These are phyloP conservation scores for Anastrepha obliqua DNA, from an alignment of 1,140 invertebrate genomes.

Conservation along the genomic window DNA sequence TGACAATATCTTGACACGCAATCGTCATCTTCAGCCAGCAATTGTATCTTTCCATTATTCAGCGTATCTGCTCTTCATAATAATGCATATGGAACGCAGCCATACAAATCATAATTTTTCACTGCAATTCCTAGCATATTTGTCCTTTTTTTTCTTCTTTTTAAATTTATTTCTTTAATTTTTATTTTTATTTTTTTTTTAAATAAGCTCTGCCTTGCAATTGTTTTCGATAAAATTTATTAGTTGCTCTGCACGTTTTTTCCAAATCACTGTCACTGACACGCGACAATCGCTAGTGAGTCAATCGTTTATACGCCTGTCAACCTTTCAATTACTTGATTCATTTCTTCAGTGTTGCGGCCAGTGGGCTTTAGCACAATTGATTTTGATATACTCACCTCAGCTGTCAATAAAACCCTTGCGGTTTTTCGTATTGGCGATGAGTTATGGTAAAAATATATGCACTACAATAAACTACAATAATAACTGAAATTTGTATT, in stretches of 20 bases:
- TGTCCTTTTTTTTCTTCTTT: background rate
- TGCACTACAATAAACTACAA: too few relatives aligned
- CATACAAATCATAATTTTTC: conserved; percentile 12
- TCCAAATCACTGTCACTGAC: conserved; percentile 3
- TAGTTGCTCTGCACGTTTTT: background rate
- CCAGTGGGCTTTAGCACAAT: background rate
- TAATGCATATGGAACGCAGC: background rate
- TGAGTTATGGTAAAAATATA: background rate
- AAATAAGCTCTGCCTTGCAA: too few relatives aligned
- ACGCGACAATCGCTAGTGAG: background rate
- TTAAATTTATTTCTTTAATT: background rate
- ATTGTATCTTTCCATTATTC: too few relatives aligned
- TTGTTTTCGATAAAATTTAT: conserved; percentile 19
- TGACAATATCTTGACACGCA: conserved; percentile 27
- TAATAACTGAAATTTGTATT: too few relatives aligned
- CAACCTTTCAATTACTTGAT: background rate
- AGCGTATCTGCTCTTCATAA: too few relatives aligned
- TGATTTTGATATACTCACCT: background rate
- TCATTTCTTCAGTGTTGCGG: background rate
- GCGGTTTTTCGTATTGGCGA: background rate
- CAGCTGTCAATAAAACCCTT: background rate
- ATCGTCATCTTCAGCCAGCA: background rate
- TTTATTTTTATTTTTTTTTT: background rate
- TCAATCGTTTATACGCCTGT: background rate
- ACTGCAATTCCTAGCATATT: too few relatives aligned